Conservation (phyloP, 1,140 invertebrate genomes). For the Ceratina japonica region DNA sequence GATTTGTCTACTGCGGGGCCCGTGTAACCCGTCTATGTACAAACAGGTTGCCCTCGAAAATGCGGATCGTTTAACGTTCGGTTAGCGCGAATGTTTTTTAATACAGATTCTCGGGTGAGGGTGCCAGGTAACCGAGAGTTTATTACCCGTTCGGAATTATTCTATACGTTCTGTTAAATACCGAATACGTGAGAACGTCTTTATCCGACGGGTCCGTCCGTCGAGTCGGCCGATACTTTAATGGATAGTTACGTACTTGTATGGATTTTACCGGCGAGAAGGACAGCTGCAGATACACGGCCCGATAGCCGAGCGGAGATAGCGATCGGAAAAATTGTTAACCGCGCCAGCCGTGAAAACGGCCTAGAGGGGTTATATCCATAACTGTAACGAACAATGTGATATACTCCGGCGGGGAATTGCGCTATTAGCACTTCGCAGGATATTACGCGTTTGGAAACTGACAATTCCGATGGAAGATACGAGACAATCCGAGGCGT, state of each 20-base stretch:
- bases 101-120: not conserved
- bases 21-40: slow-evolving; percentile 11
- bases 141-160: not conserved
- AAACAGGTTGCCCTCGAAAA: slow-evolving; percentile 40
- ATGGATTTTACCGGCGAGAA: not conserved
- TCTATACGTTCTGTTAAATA: not conserved
- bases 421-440: slow-evolving; percentile 12
- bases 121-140: not conserved
- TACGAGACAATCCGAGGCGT: slow-evolving; percentile 33
- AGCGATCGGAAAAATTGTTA: not conserved
- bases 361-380: not conserved
- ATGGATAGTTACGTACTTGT: not conserved
- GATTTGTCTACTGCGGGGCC: slow-evolving; percentile 56
- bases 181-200: not conserved
- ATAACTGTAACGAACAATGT: slow-evolving; percentile 36
- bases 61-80: slow-evolving; percentile 46
- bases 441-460: slow-evolving; percentile 24
- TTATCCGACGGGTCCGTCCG: not conserved
- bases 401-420: slow-evolving; percentile 29
- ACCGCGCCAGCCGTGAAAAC: not conserved
- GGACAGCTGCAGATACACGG: not conserved
- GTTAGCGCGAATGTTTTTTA: slow-evolving; percentile 15
- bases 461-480: slow-evolving; percentile 39
- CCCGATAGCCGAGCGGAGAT: not conserved
- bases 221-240: not conserved